Percentiles rank a stretch among this genome's conserved stretches.
Conservation (phyloP, 2,797 vertebrate species). For the Crypturellus tataupa region DNA sequence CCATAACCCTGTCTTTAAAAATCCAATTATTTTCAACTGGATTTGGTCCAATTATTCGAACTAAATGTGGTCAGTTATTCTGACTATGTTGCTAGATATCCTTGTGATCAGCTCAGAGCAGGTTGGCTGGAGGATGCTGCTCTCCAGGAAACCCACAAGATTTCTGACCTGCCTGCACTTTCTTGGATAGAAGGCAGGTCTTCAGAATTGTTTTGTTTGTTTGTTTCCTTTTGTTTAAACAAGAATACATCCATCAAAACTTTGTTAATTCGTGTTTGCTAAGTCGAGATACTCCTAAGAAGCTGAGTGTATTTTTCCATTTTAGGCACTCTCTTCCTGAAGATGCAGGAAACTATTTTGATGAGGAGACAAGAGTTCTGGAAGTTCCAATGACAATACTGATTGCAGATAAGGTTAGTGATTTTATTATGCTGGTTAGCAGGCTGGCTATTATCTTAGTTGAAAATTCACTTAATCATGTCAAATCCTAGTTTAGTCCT, state of each 20-base stretch:
- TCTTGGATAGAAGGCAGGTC: not conserved
- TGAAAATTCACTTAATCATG: not conserved
- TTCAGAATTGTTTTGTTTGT: not conserved
- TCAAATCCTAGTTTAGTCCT: not conserved
- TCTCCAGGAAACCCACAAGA: not conserved
- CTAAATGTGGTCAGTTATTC: not conserved
- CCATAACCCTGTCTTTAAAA: not conserved
- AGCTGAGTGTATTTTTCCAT: not conserved
- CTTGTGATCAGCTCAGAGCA: not conserved
- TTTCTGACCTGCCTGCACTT: not conserved
- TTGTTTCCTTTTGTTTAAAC: too few relatives aligned
- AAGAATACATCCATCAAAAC: not conserved
- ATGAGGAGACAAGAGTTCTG: conserved; percentile 86
- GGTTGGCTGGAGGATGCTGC: not conserved
- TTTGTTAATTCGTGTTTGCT: not conserved
- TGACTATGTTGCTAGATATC: not conserved
- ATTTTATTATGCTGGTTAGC: not conserved
- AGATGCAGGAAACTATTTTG: conserved; percentile 87
- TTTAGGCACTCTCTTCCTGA: conserved; percentile 83
- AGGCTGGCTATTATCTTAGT: not conserved
- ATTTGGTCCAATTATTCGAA: not conserved
- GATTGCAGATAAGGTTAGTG: conserved; percentile 88
- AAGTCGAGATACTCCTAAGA: not conserved
- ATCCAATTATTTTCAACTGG: too few relatives aligned
- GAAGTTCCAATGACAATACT: conserved; percentile 87